Evolutionary conservation across 2,113 vertebrate genomes (phyloP).

Genomic region (Tetraodon nigroviridis): DNA sequence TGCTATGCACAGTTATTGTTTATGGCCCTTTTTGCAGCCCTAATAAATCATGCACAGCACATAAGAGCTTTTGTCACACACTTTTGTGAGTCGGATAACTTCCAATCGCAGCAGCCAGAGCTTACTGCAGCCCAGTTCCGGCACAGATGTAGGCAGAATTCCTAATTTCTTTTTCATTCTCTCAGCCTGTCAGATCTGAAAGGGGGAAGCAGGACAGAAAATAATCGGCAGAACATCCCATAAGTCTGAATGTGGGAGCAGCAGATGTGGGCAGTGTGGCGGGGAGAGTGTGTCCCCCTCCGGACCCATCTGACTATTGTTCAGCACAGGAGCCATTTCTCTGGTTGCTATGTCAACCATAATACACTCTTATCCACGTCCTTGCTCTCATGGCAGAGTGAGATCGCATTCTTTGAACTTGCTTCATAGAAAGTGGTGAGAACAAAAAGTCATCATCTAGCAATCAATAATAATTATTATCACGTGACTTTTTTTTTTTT

Average conservation of each 20-base stretch:
- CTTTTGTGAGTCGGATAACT: slow-evolving; percentile 10
- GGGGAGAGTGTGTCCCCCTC: slow-evolving; percentile 66
- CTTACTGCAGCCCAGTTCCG: slow-evolving; percentile 25
- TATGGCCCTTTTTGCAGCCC: slow-evolving; percentile 31
- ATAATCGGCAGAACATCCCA: slow-evolving; percentile 78
- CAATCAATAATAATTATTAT: not conserved
- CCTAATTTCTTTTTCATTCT: slow-evolving; percentile 62
- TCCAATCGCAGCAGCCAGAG: slow-evolving; percentile 16
- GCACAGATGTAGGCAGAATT: slow-evolving; percentile 68
- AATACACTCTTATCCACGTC: slow-evolving; percentile 84
- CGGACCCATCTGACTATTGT: slow-evolving; percentile 75
- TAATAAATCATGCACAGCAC: slow-evolving; percentile 22
- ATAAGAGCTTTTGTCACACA: slow-evolving; percentile 43
- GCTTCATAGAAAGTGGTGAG: slow-evolving; percentile 56
- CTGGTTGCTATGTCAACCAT: slow-evolving; percentile 87
- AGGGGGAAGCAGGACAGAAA: slow-evolving; percentile 65
- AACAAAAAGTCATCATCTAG: not conserved
- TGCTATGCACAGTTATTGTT: slow-evolving; percentile 49
- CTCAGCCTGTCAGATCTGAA: slow-evolving; percentile 63
- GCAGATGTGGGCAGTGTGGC: slow-evolving; percentile 89
- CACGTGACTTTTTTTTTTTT: not conserved
- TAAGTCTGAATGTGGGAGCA: slow-evolving; percentile 85
- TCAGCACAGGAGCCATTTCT: slow-evolving; percentile 84
- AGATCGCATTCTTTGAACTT: slow-evolving; percentile 67
- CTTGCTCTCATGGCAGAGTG: slow-evolving; percentile 77